Conservation (phyloP, 2,113 vertebrate species). For the Rousettus leschenaultii region DNA sequence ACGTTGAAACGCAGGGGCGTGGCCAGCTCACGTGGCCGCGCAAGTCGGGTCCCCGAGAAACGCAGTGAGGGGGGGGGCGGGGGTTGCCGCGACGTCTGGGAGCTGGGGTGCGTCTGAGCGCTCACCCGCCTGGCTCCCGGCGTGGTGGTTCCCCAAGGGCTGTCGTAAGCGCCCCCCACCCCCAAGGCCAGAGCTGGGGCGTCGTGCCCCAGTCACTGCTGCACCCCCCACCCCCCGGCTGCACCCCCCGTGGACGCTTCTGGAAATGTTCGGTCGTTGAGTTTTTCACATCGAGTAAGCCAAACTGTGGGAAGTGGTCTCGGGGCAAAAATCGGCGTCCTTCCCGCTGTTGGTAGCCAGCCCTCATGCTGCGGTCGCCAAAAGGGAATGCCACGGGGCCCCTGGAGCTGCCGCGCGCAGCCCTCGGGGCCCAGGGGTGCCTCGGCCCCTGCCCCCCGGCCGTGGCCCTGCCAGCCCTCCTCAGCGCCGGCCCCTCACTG, state of each 20-base stretch:
- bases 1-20: not conserved
- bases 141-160: not conserved
- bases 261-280: accelerated
- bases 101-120: not conserved
- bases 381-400: accelerated
- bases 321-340: not conserved
- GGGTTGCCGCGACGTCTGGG: not conserved
- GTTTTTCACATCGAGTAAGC: not conserved
- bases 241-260: not conserved
- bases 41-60: no score
- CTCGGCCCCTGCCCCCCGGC: no score
- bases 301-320: not conserved
- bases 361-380: accelerated
- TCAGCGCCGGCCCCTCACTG: not conserved
- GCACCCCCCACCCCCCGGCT: not conserved
- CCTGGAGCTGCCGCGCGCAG: not conserved
- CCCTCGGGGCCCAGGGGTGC: not conserved
- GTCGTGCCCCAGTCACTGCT: accelerated
- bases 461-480: no score
- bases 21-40: accelerated
- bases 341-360: not conserved
- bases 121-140: accelerated
- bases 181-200: no score
- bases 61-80: no score
- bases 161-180: not conserved